Evolutionary conservation across 92 coral and sea anemone species (phyloP), one percentile per base, ranked within the genome.

Genomic region (Epizoanthus fatuus): DNA sequence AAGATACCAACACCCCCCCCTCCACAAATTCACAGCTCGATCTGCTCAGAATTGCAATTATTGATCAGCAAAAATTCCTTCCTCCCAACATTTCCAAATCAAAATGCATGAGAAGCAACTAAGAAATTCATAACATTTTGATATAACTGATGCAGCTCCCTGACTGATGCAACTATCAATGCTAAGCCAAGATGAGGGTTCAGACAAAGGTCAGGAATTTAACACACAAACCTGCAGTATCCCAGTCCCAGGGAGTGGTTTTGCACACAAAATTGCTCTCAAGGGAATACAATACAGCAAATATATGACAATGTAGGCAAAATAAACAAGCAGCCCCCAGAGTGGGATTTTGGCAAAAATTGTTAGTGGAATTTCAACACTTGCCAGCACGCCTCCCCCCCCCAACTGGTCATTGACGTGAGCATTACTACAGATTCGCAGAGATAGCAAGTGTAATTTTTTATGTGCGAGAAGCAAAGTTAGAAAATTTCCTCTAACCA

Each of bases 91-190:
- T 2, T 59, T 37, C 65, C 22, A 13, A 63, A 63, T 22, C 64
- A 22, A 63, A 68, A 38, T 68, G 12, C 29, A 14, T 16, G 52
- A 68, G 16, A 71, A 47, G 17, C 58, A 70, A 70, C 59, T 45
- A 57, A 71, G 40, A 69, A 69, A 71, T 71, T 45, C n/a, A 49
- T 70, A 70, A 47, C 38, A 70, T 71, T 71, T 2, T 71, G 56
- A 47, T 45, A 71, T 71, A 71, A 6, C 11, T 45, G 76, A 71
- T 35, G 51, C 47, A 45, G 57, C 51, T 45, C 22, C 57, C 11
- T 11, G 17, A 67, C 47, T 67, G 40, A 67, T 67, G 73, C 40
- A 67, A 44, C 49, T 67, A 67, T 67, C 52, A 37, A n/a, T 67
- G 73, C 40, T 38, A 67, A 67, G 22, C 45, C 49, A 10, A 47